Conservation (phyloP, 1,140 invertebrate species). For the Venturia canescens region DNA sequence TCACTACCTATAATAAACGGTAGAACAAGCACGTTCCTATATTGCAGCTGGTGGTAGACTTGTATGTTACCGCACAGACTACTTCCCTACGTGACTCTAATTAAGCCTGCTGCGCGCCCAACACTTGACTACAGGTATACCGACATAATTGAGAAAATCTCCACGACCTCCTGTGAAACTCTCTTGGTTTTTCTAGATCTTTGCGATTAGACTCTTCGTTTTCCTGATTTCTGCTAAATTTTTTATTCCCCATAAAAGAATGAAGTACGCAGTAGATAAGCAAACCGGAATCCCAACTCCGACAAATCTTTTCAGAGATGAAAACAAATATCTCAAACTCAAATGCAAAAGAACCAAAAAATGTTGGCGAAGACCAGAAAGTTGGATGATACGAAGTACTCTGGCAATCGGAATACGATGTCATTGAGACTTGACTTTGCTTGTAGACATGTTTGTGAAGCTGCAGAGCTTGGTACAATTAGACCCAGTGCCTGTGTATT, state of each 20-base stretch:
- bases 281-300: not conserved
- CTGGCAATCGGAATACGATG: not conserved
- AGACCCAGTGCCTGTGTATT: not conserved
- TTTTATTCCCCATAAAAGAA: not conserved
- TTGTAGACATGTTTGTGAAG: too few species aligned
- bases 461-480: not conserved
- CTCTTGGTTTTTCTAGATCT: not conserved
- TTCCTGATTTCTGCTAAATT: not conserved
- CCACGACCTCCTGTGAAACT: conserved; percentile 12
- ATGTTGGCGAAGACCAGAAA: not conserved
- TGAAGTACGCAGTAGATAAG: too few species aligned
- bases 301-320: not conserved
- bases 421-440: not conserved
- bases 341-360: too few species aligned
- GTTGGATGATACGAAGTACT: not conserved
- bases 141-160: conserved; percentile 26
- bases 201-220: not conserved
- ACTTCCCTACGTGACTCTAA: conserved; percentile 21
- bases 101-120: conserved; percentile 19
- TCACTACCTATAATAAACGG: not conserved
- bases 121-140: not conserved
- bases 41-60: not conserved
- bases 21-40: not conserved
- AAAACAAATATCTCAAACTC: too few species aligned
- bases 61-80: not conserved